Percentiles rank a stretch among this genome's conserved stretches.
These are phyloP conservation scores for Thalassarche chlororhynchos DNA, from an alignment of 2,113 vertebrate genomes.

Conservation along the genomic window DNA sequence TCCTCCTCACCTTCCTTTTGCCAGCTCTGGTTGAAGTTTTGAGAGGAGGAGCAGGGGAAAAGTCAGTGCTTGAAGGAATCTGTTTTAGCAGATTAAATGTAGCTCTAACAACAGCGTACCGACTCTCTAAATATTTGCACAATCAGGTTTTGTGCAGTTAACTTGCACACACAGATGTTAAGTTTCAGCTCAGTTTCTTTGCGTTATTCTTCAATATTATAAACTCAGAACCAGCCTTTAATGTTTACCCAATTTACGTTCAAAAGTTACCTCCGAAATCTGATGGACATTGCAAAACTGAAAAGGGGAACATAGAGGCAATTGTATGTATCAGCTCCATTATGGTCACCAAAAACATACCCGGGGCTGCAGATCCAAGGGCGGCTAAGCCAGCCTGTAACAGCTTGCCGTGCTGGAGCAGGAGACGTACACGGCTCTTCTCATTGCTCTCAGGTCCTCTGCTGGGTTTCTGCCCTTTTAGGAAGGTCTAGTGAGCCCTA, in stretches of 20 bases:
- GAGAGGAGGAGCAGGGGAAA: background rate
- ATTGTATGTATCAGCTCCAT: accelerated
- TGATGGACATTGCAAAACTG: background rate
- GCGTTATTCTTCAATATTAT: background rate
- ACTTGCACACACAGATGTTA: background rate
- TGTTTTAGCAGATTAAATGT: background rate
- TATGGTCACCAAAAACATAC: background rate
- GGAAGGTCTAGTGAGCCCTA: background rate
- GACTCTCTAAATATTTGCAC: background rate
- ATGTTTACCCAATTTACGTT: background rate
- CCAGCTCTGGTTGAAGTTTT: background rate
- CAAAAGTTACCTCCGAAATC: background rate
- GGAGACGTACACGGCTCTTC: background rate
- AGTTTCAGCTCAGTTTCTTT: background rate
- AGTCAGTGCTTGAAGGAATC: background rate
- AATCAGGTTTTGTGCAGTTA: background rate
- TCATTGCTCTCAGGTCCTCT: background rate
- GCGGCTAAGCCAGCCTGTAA: background rate
- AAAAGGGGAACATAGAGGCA: background rate
- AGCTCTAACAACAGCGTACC: background rate
- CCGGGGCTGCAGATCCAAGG: background rate
- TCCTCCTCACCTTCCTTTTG: background rate
- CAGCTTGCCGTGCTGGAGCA: background rate
- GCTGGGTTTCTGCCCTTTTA: background rate
- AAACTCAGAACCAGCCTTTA: background rate